Evolutionary conservation across 2,113 vertebrate genomes (phyloP), one percentile per base, ranked within the genome.

Genomic region (Hiodon tergisus): DNA sequence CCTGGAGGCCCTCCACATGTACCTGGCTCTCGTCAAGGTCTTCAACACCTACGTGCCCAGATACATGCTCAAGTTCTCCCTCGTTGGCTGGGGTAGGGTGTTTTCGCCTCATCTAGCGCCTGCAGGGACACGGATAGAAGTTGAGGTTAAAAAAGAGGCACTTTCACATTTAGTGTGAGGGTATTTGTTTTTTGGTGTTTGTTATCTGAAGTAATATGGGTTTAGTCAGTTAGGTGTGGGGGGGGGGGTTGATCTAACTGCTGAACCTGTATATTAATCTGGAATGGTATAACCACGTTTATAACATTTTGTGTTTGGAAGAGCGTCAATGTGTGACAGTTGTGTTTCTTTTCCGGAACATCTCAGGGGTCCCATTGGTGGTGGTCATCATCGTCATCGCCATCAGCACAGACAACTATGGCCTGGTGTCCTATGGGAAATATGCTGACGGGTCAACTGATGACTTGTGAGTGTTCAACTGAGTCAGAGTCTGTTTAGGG

Each of bases 1-100:
- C 47, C 88, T 99, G n/a, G 97, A 99, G 90, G 95, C 95, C 5
- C 91, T 98, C 75, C 97, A 99, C 81, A 98, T 99, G 97, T 98
- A 99, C 83, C 76, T 97, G 79, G 94, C 95, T n/a, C 89, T 98
- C 0, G 94, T 99, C 66, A 97, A 98, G 87, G 97, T 99, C 78
- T 98, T 98, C 85, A 98, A 97, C 77, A 94, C 86, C 68, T 93
- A 98, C 6, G 82, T 98, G 57, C 88, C 90, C 59, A 92, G 84
- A 88, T 95, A 97, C 81, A 97, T 99, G 86, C 83, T 98, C 75
- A 98, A 96, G 87, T 95, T 96, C 76, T 95, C 95, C 51, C 14
- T 94, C 60, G 74, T 92, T 55, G 96, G 95, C 69, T 99, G 97
- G 97, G 96, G 94, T 95, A 90, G 51, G 72, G 5, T 62, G 58